Evolutionary conservation across 2,797 vertebrate species (phyloP), one percentile per base, ranked within the genome.

Genomic region (Galagoides demidoff): DNA sequence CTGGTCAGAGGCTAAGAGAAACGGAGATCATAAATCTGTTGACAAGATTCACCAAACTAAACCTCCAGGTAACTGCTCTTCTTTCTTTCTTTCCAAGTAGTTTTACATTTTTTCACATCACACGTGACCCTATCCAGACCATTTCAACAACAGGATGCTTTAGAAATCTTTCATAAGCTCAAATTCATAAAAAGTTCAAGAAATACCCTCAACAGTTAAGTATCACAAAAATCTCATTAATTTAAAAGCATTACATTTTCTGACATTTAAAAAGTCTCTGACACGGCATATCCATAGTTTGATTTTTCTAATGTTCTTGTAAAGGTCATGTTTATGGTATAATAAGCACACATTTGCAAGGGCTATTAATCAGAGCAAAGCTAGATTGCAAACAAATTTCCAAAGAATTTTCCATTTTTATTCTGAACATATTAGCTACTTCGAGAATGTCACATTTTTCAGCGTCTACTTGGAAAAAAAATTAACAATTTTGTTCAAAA

Each of bases 321-420:
- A 98, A 98, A 98, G 98, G 98, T 98, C 97, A 98, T 97, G 94
- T 98, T 99, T 98, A 98, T 96, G 97, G 97, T 98, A 97, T 98
- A 98, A 98, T 97, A 97, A 98, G 92, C 96, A 97, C 96, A 98
- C 94, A 98, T 98, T 98, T 98, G 96, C 97, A 98, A 98, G 93
- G 95, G 86, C 96, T 98, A 98, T 98, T 98, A 98, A 98, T 98
- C 97, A 98, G 85, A 97, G 95, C 20, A 97, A 97, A 83, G 93
- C 71, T 96, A 90, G 92, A 97, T 89, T 96, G 89, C 96, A 98
- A 98, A 97, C 59, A 97, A 95, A 97, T 96, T 98, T 97, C 97
- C 94, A 96, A 96, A 91, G 71, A 96, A 64, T 93, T 95, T 97
- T 90, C 90, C 79, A 66, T 87, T 97, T 97, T 97, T 96, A 97